Evolutionary conservation across 2,113 vertebrate genomes (phyloP).

Genomic region (Marmota flaviventris): DNA sequence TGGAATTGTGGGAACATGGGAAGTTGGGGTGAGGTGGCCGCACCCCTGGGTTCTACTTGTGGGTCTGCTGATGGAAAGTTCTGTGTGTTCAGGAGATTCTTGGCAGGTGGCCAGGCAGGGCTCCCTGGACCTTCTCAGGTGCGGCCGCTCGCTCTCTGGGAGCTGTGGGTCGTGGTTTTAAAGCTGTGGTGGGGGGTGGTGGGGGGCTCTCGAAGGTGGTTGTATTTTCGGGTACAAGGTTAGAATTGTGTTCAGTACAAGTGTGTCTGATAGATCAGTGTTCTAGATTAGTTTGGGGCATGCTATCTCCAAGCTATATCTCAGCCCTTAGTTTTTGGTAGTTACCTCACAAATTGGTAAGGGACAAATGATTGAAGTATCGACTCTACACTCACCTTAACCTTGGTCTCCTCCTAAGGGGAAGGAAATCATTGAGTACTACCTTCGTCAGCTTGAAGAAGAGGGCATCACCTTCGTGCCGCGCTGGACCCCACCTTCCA

Average conservation of each 20-base stretch:
- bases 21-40: too few species aligned
- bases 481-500: conserved; percentile 90
- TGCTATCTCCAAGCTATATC: too few species aligned
- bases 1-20: too few species aligned
- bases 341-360: background rate
- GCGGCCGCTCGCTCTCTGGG: rapidly evolving
- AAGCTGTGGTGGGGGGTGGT: rapidly evolving
- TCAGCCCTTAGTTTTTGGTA: background rate
- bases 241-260: background rate
- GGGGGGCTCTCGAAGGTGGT: background rate
- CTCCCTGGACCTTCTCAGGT: rapidly evolving
- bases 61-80: background rate
- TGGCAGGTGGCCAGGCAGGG: rapidly evolving
- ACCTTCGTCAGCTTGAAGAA: conserved; percentile 94
- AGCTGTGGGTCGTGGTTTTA: background rate
- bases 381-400: background rate
- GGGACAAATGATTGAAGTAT: background rate
- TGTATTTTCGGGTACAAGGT: background rate
- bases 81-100: rapidly evolving
- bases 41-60: too few species aligned
- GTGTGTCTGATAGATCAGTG: background rate
- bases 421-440: conserved; percentile 98
- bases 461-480: conserved; percentile 95
- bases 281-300: background rate
- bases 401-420: conserved; percentile 88